Conservation (phyloP, 35 echinoderm and acorn worm genomes). For the Strongylocentrotus purpuratus region DNA sequence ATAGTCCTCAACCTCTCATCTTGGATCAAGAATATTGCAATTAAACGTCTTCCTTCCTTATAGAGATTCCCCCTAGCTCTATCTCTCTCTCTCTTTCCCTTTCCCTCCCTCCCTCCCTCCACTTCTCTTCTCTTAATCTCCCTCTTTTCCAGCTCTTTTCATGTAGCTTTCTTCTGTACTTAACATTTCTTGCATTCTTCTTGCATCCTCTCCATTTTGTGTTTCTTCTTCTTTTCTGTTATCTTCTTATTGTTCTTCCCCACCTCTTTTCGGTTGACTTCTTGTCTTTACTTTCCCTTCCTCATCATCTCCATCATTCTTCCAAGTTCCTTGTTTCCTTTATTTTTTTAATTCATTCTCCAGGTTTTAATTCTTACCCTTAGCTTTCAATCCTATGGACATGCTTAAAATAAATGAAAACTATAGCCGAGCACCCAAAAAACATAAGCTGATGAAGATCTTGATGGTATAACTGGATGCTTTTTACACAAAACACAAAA, state of each 20-base stretch:
- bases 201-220: not conserved
- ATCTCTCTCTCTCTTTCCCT: not conserved
- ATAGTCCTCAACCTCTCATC: not conserved
- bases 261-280: not conserved
- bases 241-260: not conserved
- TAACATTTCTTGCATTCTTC: not conserved
- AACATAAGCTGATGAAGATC: no score
- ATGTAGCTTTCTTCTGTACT: not conserved
- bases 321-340: not conserved
- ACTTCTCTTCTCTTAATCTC: not conserved
- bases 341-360: not conserved
- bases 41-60: not conserved
- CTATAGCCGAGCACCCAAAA: no score
- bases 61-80: no score
- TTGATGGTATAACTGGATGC: no score
- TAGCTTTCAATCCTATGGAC: no score
- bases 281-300: not conserved
- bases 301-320: not conserved
- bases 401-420: no score
- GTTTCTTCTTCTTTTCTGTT: not conserved
- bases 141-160: not conserved
- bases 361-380: not conserved
- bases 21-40: not conserved
- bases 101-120: not conserved
- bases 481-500: no score